These are phyloP conservation scores for Melikaiella ostensackeni DNA, from an alignment of 2,888 invertebrate species.

Conservation along the genomic window DNA sequence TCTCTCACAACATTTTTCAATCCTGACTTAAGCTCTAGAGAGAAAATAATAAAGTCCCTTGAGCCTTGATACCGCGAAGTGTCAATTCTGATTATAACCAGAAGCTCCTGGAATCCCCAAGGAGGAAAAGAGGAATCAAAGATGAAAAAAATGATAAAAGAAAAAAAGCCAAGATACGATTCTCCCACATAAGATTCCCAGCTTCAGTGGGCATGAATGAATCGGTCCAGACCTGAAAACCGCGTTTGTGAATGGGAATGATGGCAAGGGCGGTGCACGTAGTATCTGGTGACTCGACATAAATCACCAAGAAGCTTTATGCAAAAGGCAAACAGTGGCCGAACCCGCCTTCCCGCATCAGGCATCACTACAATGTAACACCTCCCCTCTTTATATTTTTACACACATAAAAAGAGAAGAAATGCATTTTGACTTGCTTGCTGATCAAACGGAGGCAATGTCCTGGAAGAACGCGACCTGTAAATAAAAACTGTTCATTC, in stretches of 20 bases:
- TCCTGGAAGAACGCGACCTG: constrained; percentile 54
- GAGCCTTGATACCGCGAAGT: constrained; percentile 7
- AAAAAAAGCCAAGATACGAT: constrained; percentile 41
- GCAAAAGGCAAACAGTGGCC: constrained; percentile 70
- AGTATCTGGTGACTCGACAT: constrained; percentile 62
- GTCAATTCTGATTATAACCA: constrained; percentile 21
- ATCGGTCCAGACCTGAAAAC: constrained; percentile 54
- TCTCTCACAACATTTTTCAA: neutral
- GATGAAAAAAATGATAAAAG: constrained; percentile 38
- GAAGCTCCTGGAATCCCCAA: constrained; percentile 16
- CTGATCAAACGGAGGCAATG: constrained; percentile 38
- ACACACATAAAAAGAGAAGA: constrained; percentile 41
- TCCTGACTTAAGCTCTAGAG: neutral
- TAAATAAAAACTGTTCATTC: constrained; percentile 46
- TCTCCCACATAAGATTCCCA: constrained; percentile 49
- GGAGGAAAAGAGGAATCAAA: constrained; percentile 33
- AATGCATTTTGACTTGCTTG: constrained; percentile 41
- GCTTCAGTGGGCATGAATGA: constrained; percentile 59
- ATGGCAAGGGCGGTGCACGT: constrained; percentile 50
- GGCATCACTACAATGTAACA: constrained; percentile 67
- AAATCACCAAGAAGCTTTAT: constrained; percentile 72
- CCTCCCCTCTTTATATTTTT: constrained; percentile 43
- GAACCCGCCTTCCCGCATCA: constrained; percentile 68
- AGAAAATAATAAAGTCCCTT: constrained; percentile 5
- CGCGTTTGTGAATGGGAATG: constrained; percentile 53